phyloP scores from a whole-genome alignment of 1,140 invertebrate genomes.

The Propsilocerus akamusi region DNA sequence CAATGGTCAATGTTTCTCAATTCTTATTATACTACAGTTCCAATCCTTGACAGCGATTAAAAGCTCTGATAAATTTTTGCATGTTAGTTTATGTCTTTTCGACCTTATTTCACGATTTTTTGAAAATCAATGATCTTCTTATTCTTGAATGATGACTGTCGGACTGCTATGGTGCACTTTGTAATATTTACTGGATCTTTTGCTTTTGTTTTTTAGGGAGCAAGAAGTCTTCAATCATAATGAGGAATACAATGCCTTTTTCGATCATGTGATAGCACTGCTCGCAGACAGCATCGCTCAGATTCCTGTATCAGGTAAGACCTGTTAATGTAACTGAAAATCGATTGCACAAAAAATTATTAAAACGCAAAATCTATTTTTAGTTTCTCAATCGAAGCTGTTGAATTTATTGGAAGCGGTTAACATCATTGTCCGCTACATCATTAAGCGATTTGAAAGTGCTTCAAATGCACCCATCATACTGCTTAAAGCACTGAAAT shows the following conservation, averaged over 20 bases:
- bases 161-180: too few relatives aligned
- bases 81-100: background rate
- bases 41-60: background rate
- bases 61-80: background rate
- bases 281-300: background rate
- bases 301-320: background rate
- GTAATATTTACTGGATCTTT: too few relatives aligned
- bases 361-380: slow-evolving; percentile 9
- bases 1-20: background rate
- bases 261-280: background rate
- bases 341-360: background rate
- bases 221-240: background rate
- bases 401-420: slow-evolving; percentile 22
- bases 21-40: background rate
- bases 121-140: background rate
- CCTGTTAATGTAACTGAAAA: background rate
- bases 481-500: slow-evolving; percentile 18
- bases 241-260: background rate
- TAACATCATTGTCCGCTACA: slow-evolving; percentile 19
- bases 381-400: slow-evolving; percentile 43
- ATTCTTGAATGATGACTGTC: background rate
- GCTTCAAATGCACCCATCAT: slow-evolving; percentile 18
- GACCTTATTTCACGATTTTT: background rate
- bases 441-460: slow-evolving; percentile 17
- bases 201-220: background rate